A percentile compares a stretch with the other conserved stretches of the same genome.
phyloP scores from a whole-genome alignment of 1,140 invertebrate species.

The Drosophila dunni region DNA sequence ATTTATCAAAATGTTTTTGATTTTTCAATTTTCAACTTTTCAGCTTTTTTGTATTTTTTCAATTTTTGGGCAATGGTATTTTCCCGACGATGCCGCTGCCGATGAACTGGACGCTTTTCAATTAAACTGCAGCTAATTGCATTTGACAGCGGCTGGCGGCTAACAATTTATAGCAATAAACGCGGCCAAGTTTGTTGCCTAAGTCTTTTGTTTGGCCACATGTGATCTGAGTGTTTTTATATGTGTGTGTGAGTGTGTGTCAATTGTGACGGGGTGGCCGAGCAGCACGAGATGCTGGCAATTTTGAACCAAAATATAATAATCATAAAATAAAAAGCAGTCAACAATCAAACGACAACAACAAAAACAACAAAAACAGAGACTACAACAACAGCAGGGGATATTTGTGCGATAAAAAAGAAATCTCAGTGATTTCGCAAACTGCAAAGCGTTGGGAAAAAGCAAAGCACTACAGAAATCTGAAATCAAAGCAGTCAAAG shows the following conservation, averaged over 20 bases:
- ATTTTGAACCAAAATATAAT: constrained; percentile 73
- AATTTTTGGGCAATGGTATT: constrained; percentile 44
- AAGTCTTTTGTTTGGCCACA: constrained; percentile 66
- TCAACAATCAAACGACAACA: constrained; percentile 57
- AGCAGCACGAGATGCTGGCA: constrained; percentile 49
- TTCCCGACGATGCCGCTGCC: constrained; percentile 7
- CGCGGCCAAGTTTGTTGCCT: constrained; percentile 59
- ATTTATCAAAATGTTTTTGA: constrained; percentile 48
- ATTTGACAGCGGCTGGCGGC: constrained; percentile 64
- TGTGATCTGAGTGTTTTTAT: neutral
- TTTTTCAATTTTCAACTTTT: constrained; percentile 12
- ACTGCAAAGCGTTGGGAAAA: constrained; percentile 73
- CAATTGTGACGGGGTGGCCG: constrained; percentile 34
- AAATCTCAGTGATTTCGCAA: constrained; percentile 80
- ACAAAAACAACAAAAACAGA: constrained; percentile 25
- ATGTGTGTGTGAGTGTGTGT: constrained; percentile 14
- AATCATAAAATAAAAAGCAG: constrained; percentile 79
- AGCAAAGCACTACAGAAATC: constrained; percentile 63
- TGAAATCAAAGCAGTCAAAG: constrained; percentile 71
- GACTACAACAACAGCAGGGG: constrained; percentile 30
- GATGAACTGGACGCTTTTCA: constrained; percentile 52
- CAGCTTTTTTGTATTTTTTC: too few species aligned
- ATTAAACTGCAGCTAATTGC: constrained; percentile 77
- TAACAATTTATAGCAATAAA: constrained; percentile 62
- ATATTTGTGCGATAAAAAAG: constrained; percentile 73